Evolutionary conservation across 2,888 invertebrate species (phyloP).

Genomic region (Anoncus sp.): DNA sequence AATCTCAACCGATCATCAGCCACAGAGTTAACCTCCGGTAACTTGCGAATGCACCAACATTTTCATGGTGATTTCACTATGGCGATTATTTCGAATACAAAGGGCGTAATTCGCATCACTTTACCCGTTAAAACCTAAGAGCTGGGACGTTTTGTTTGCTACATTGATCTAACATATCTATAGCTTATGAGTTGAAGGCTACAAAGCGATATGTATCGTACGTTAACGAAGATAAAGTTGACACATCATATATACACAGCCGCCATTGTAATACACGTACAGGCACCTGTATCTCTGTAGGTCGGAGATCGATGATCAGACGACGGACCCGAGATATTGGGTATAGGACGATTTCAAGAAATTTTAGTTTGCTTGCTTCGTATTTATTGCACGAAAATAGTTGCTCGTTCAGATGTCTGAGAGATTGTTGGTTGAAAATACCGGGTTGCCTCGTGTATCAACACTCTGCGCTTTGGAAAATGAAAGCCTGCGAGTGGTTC

Average conservation of each 20-base stretch:
- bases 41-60: conserved; percentile 29
- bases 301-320: conserved; percentile 56
- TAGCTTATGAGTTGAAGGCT: conserved; percentile 35
- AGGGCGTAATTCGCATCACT: conserved; percentile 5
- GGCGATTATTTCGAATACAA: conserved; percentile 27
- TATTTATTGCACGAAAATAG: conserved; percentile 18
- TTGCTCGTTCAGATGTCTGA: not conserved
- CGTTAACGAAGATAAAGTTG: conserved; percentile 36
- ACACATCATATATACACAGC: not conserved
- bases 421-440: not conserved
- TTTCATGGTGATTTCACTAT: conserved; percentile 35
- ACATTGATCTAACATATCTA: not conserved
- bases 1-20: conserved; percentile 43
- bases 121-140: not conserved
- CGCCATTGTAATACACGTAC: conserved; percentile 7
- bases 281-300: conserved; percentile 52
- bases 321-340: not conserved
- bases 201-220: conserved; percentile 24
- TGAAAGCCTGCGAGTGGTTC: conserved; percentile 21
- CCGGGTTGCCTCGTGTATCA: conserved; percentile 7
- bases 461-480: conserved; percentile 27
- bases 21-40: conserved; percentile 20
- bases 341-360: not conserved
- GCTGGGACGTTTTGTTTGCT: not conserved
- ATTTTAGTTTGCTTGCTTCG: not conserved